Evolutionary conservation across 2,113 vertebrate genomes (phyloP).

Genomic region (Athene noctua): DNA sequence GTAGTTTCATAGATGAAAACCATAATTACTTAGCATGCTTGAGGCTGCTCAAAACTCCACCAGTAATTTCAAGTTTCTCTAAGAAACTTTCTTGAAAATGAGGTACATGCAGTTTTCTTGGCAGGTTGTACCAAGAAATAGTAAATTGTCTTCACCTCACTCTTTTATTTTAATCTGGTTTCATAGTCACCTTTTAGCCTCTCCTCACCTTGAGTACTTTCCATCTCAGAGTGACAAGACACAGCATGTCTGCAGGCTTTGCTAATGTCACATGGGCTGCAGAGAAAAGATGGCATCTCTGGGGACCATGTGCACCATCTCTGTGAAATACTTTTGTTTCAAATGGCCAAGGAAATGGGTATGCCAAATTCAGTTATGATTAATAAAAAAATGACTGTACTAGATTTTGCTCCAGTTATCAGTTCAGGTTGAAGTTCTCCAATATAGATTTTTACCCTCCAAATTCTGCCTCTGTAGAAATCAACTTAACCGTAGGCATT

Average conservation of each 20-base stretch:
- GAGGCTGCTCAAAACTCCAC: background rate
- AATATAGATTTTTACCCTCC: background rate
- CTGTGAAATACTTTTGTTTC: background rate
- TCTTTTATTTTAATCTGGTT: background rate
- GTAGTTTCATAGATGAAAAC: background rate
- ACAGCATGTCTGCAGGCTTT: background rate
- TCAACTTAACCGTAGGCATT: background rate
- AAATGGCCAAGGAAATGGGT: background rate
- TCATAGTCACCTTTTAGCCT: background rate
- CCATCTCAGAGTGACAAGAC: background rate
- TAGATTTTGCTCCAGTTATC: background rate
- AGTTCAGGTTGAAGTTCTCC: background rate
- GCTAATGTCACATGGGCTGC: background rate
- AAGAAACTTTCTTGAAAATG: background rate
- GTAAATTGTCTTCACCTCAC: background rate
- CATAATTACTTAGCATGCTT: background rate
- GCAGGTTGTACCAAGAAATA: background rate
- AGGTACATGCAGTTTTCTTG: background rate
- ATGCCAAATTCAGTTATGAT: background rate
- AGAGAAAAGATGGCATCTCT: background rate
- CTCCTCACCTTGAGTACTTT: background rate
- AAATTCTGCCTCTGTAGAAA: background rate
- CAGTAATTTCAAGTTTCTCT: background rate
- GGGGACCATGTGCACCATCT: background rate
- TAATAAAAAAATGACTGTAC: background rate